Evolutionary conservation across 2,113 vertebrate species (phyloP), one percentile per base, ranked within the genome.

Genomic region (Oryzias celebensis): DNA sequence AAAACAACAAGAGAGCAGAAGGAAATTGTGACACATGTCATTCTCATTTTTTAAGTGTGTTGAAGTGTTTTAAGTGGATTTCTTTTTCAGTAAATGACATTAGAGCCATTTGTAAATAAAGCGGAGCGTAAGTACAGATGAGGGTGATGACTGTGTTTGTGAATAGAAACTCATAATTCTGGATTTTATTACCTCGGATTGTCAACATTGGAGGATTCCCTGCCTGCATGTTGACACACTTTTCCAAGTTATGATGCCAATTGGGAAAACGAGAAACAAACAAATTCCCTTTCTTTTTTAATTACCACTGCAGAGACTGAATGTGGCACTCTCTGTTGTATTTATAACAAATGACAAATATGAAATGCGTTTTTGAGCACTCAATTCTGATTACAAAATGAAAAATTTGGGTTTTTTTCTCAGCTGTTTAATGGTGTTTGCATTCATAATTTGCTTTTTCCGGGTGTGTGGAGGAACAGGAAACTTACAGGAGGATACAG

Each of bases 171-270:
- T 73, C 60, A 70, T 80, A 62, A 77, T 64, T 75, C 52, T 22
- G 52, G 58, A 67, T 84, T 86, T 84, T 87, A 84, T 81, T 81
- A 69, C 82, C 64, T 82, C 49, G 58, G 77, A 84, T 81, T 77
- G 80, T 86, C 84, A 82, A 78, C 76, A 85, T 78, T 44, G 58
- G 78, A 69, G 62, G 85, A 80, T 77, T 84, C 68, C 1, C 57
- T 70, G 76, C 62, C 43, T 77, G 75, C 52, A 58, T 81, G 80
- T 84, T 82, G 83, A 87, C 76, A 83, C 68, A 78, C 75, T 84
- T 87, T 84, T 86, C 78, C 81, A 77, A 63, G 60, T 79, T 67
- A 47, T 51, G 75, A 78, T 82, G 84, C 85, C 87, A 85, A 80
- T 58, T 77, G 54, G 74, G 75, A 62, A 68, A 84, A 80, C 62